A percentile compares a stretch with the other conserved stretches of the same genome.
Evolutionary conservation across 2,797 vertebrate species (phyloP).

Genomic region (Pitangus sulphuratus): DNA sequence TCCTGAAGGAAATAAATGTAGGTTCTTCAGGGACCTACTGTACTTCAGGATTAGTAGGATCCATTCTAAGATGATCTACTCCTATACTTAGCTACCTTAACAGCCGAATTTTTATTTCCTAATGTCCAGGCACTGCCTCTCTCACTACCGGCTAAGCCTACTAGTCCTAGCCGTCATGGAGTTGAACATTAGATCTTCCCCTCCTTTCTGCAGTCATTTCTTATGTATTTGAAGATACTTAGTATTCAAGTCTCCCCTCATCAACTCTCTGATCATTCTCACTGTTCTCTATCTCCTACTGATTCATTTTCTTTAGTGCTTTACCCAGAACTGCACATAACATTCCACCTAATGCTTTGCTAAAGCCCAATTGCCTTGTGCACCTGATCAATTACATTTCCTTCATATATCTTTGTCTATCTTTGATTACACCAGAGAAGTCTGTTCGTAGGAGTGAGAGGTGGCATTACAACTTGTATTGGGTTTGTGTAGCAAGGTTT

Average conservation of each 20-base stretch:
- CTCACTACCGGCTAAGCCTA: not conserved
- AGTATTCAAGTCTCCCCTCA: not conserved
- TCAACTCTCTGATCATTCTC: not conserved
- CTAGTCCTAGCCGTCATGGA: not conserved
- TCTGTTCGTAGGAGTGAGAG: not conserved
- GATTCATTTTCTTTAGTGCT: not conserved
- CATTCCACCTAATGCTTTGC: not conserved
- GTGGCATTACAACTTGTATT: not conserved
- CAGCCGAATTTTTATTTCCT: not conserved
- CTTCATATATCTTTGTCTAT: not conserved
- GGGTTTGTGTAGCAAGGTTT: not conserved
- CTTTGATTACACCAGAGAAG: not conserved
- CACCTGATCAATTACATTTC: not conserved
- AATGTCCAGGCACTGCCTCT: not conserved
- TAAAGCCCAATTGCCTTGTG: not conserved
- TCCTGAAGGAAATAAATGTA: not conserved
- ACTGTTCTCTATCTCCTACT: not conserved
- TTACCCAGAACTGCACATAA: not conserved
- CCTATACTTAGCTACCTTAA: not conserved
- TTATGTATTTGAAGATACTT: not conserved
- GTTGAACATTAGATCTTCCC: not conserved
- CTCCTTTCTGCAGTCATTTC: not conserved
- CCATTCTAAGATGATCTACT: not conserved
- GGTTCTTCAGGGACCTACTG: not conserved
- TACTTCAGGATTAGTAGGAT: not conserved